Evolutionary conservation across 1,140 invertebrate genomes (phyloP).

Genomic region (Lucilia sericata): DNA sequence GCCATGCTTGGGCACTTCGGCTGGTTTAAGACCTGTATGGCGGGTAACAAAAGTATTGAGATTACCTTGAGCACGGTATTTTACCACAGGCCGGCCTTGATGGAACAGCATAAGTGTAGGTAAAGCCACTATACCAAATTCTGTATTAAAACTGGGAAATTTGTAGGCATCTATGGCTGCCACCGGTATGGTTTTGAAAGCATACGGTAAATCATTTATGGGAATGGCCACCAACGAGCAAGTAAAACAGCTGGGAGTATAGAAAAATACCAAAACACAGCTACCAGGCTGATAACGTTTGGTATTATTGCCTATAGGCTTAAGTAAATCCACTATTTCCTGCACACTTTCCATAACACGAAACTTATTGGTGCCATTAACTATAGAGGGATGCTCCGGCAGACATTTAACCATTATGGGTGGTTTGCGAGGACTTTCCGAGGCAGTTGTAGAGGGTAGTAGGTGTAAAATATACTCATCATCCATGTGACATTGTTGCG

Average conservation of each 20-base stretch:
- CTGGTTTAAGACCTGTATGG: slow-evolving; percentile 79
- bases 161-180: slow-evolving; percentile 91
- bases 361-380: slow-evolving; percentile 48
- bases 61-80: slow-evolving; percentile 85
- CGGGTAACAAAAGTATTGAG: slow-evolving; percentile 86
- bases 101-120: slow-evolving; percentile 94
- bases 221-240: slow-evolving; percentile 89
- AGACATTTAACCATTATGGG: slow-evolving; percentile 61
- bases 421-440: slow-evolving; percentile 51
- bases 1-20: slow-evolving; percentile 82
- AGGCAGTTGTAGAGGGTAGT: slow-evolving; percentile 45
- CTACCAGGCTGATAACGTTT: slow-evolving; percentile 71
- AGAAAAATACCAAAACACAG: slow-evolving; percentile 89
- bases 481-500: slow-evolving; percentile 50
- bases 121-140: slow-evolving; percentile 94
- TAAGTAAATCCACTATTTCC: slow-evolving; percentile 66
- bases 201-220: slow-evolving; percentile 86
- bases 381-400: slow-evolving; percentile 35
- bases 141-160: slow-evolving; percentile 88
- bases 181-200: slow-evolving; percentile 87
- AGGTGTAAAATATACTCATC: slow-evolving; percentile 60
- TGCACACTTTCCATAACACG: slow-evolving; percentile 59
- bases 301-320: slow-evolving; percentile 68
- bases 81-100: slow-evolving; percentile 87
- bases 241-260: slow-evolving; percentile 89